Conservation (phyloP, 2,797 vertebrate genomes). For the Rhodeus uyekii region DNA sequence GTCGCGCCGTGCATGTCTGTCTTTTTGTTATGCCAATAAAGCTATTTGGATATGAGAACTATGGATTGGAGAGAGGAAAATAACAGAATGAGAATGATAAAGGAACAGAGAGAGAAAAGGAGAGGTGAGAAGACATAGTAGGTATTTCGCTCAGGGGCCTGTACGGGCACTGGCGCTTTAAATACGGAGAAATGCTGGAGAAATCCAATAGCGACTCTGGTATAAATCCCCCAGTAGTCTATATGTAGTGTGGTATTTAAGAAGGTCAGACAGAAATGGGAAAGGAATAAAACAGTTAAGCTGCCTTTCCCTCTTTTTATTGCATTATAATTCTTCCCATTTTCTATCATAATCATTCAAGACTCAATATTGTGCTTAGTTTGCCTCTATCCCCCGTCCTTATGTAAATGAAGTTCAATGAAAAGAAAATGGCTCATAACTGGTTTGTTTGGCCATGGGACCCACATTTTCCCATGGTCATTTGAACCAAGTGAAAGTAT, state of each 20-base stretch:
- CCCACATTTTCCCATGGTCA: too few species aligned
- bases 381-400: neutral
- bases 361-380: neutral
- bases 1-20: constrained; percentile 22
- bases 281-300: constrained; percentile 21
- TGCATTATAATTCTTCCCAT: neutral
- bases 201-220: constrained; percentile 12
- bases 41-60: constrained; percentile 39
- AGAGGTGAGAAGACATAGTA: neutral
- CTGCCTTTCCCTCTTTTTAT: neutral
- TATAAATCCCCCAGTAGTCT: constrained; percentile 9
- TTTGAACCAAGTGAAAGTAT: too few species aligned
- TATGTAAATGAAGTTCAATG: neutral
- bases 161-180: constrained; percentile 2
- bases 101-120: constrained; percentile 3
- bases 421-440: too few species aligned
- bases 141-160: constrained; percentile 6
- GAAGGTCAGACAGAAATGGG: constrained; percentile 21
- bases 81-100: constrained; percentile 2
- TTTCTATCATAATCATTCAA: constrained; percentile 10
- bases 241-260: constrained; percentile 20
- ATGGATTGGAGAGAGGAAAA: constrained; percentile 15
- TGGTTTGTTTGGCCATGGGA: too few species aligned
- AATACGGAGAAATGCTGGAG: constrained; percentile 28
- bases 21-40: constrained; percentile 51